A percentile compares a stretch with the other conserved stretches of the same genome.
phyloP scores from a whole-genome alignment of 2,113 vertebrate genomes.

The Tapirus terrestris region DNA sequence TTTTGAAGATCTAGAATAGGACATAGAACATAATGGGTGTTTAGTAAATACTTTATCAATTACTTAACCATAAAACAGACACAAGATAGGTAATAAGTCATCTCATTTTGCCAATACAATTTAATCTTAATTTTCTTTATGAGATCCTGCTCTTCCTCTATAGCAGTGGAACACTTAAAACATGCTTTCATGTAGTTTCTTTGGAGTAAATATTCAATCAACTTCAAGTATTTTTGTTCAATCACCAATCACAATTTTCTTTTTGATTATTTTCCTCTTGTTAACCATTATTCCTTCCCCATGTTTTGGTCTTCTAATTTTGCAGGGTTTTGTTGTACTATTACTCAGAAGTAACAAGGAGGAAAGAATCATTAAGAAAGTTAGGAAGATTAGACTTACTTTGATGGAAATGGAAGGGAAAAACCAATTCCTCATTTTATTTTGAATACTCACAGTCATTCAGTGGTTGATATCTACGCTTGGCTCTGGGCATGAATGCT shows the following conservation, averaged over 20 bases:
- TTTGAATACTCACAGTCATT: not conserved
- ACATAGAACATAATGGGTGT: not conserved
- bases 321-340: not conserved
- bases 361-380: not conserved
- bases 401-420: not conserved
- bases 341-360: not conserved
- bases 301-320: not conserved
- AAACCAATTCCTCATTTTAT: not conserved
- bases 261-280: not conserved
- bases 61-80: not conserved
- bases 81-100: not conserved
- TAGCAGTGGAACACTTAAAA: not conserved
- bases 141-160: not conserved
- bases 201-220: not conserved
- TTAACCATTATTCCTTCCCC: not conserved
- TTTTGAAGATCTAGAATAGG: not conserved
- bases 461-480: not conserved
- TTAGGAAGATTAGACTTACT: not conserved
- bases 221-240: not conserved
- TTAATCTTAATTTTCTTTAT: not conserved
- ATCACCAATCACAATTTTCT: not conserved
- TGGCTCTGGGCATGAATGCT: not conserved
- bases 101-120: not conserved
- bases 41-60: not conserved
- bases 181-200: not conserved